Base-by-base conservation (phyloP, 2,888 invertebrate genomes). In the Dryomyza anilis region DNA sequence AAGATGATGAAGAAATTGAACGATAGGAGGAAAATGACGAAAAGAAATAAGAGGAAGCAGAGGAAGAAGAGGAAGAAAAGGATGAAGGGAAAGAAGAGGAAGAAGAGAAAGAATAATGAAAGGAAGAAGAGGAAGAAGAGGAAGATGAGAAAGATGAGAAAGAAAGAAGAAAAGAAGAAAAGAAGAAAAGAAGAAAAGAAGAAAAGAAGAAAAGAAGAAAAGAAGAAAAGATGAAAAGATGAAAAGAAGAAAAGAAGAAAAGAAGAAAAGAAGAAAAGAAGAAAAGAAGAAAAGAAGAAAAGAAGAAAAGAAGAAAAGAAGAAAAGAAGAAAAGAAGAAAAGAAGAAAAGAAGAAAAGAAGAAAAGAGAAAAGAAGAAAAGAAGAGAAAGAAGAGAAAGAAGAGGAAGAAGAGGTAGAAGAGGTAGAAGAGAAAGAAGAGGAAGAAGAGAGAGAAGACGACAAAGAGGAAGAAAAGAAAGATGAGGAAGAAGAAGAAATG, bases 341-440 rank as follows among this genome's bases (percentile, higher is more conserved):
- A 10, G 29, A 21, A 50, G 43, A 61, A 33, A 55, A 63, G 46
- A 23, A 29, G 27, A 48, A 27, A 45, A 57, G 43, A 23, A 58
- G 27, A 29, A 36, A 57, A 14, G 29, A 57, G 25, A 36, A 62
- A 39, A 39, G 29, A 36, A 58, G 27, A 43, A 43, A 30, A 33
- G 25, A 43, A 4, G 29, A 64, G 21, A 59, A 43, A 46, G 36
- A 65, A 58, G 57, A 57, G 14, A 66, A 36, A 43, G 39, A 29
- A 23, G 46, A 64, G 57, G 63, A 64, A 66, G 64, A 67, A 62
- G 62, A 63, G 56, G 64, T 57, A 59, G 10, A 45, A 25, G 48
- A n/a, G 46, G 23, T 36, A 12, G 33, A 23, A 36, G 27, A 48
- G 30, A 46, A 52, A 6, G 43, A 25, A 45, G n/a, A 59, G 36